These are phyloP conservation scores for Leptinotarsa texana DNA, from an alignment of 1,140 invertebrate species.

Conservation along the genomic window DNA sequence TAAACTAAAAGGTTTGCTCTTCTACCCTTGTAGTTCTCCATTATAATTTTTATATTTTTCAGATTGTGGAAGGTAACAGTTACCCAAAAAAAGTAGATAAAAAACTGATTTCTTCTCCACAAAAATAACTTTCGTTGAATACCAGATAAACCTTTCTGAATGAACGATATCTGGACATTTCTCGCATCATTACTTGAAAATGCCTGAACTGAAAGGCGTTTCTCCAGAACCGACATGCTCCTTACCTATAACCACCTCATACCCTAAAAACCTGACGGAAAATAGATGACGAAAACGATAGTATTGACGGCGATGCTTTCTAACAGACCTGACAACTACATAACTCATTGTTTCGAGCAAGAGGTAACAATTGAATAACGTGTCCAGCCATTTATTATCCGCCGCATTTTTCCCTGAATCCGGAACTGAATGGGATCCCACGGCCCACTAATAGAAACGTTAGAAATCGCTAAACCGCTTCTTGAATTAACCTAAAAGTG, in stretches of 20 bases:
- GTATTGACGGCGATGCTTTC: background rate
- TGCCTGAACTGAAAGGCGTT: no score
- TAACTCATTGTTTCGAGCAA: constrained; percentile 17
- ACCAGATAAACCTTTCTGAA: no score
- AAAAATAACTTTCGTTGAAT: no score
- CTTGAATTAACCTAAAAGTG: constrained; percentile 40
- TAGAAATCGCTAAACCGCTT: constrained; percentile 40
- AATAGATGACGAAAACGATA: constrained; percentile 16
- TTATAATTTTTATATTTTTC: no score
- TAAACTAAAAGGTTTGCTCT: no score
- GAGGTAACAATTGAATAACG: constrained; percentile 17
- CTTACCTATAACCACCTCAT: background rate
- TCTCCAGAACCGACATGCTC: background rate
- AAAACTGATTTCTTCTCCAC: no score
- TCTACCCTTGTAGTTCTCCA: no score
- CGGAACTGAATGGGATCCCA: constrained; percentile 39
- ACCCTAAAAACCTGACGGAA: background rate
- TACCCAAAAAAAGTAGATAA: no score
- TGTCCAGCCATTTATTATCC: constrained; percentile 14
- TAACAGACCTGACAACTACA: constrained; percentile 9
- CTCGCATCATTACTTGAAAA: no score
- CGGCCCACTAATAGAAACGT: constrained; percentile 43
- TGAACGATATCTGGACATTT: no score
- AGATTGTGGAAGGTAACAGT: no score
- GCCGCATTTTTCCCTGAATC: constrained; percentile 20